Conservation (phyloP, 2,113 vertebrate species). For the Rhea americana region DNA sequence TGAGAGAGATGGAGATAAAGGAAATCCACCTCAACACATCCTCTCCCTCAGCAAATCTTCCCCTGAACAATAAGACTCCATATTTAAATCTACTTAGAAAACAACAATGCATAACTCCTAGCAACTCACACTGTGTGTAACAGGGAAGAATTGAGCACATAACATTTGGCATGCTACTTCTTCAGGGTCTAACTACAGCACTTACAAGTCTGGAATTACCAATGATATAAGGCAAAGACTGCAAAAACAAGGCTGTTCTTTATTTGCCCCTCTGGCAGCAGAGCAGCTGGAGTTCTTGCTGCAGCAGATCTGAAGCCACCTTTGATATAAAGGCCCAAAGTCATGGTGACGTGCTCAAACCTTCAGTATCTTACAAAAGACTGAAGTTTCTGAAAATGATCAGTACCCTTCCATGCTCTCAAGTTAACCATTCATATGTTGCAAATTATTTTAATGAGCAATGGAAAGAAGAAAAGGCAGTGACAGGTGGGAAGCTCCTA, state of each 20-base stretch:
- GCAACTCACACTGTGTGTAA: neutral
- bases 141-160: neutral
- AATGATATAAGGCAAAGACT: neutral
- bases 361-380: neutral
- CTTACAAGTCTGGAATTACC: neutral
- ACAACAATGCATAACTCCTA: neutral
- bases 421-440: neutral
- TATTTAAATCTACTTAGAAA: neutral
- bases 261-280: neutral
- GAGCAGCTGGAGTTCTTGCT: neutral
- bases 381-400: slow-evolving; percentile 6
- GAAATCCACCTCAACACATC: neutral
- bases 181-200: neutral
- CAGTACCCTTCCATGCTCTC: neutral
- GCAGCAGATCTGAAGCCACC: neutral
- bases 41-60: neutral
- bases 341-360: neutral
- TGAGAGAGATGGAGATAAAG: neutral
- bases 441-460: slow-evolving; percentile 14
- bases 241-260: neutral
- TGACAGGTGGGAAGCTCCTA: neutral
- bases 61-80: neutral
- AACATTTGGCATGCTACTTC: neutral
- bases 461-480: neutral
- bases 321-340: neutral